Conservation (phyloP, 2,113 vertebrate genomes). For the Alces alces region DNA sequence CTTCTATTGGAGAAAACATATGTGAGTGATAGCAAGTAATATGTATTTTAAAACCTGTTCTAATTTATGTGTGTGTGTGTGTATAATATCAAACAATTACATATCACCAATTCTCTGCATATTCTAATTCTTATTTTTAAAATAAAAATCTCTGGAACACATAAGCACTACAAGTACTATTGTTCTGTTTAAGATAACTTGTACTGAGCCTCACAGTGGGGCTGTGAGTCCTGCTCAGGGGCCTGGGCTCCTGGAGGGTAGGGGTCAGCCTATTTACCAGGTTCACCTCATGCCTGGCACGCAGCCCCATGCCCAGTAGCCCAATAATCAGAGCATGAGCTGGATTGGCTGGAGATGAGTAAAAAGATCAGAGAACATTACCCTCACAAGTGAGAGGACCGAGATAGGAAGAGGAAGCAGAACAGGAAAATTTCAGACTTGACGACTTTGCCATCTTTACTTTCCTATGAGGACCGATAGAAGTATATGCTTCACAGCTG, state of each 20-base stretch:
- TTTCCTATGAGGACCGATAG: neutral
- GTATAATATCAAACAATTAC: neutral
- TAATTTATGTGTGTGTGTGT: neutral
- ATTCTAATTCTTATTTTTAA: neutral
- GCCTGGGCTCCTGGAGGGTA: neutral
- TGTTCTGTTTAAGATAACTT: neutral
- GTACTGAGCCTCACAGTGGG: neutral
- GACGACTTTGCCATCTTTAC: neutral
- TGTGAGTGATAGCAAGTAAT: neutral
- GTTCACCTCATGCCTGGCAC: neutral
- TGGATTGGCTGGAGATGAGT: neutral
- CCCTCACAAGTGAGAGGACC: neutral
- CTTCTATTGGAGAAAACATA: neutral
- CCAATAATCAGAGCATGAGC: neutral
- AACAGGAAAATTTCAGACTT: neutral
- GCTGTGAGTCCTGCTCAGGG: neutral
- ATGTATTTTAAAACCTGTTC: neutral
- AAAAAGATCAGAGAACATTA: neutral
- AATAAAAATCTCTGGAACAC: slow-evolving; percentile 17
- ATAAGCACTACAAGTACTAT: neutral
- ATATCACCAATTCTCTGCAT: neutral
- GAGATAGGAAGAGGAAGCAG: neutral
- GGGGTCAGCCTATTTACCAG: neutral
- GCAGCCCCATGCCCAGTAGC: neutral
- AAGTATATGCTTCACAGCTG: neutral